phyloP scores from a whole-genome alignment of 2,113 vertebrate genomes.

The Lanius collurio region DNA sequence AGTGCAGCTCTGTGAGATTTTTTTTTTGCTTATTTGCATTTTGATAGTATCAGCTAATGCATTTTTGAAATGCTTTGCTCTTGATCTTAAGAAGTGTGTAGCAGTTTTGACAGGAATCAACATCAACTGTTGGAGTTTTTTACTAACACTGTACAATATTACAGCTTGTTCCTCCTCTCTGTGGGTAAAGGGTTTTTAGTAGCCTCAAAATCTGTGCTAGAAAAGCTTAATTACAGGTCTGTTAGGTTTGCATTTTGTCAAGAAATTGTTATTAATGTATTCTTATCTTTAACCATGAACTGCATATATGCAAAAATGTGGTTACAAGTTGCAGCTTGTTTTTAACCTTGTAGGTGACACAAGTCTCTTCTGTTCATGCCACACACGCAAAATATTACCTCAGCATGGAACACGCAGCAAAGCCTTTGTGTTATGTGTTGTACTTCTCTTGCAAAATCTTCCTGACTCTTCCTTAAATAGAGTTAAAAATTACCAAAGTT shows the following conservation, averaged over 20 bases:
- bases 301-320: background rate
- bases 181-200: background rate
- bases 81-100: constrained; percentile 16
- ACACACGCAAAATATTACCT: background rate
- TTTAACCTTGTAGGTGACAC: constrained; percentile 20
- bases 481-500: background rate
- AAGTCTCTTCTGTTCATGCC: background rate
- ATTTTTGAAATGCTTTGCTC: constrained; percentile 57
- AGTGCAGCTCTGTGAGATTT: constrained; percentile 63
- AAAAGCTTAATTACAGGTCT: background rate
- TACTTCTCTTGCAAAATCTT: background rate
- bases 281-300: background rate
- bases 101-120: constrained; percentile 24
- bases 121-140: constrained; percentile 16
- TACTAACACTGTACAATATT: constrained; percentile 54
- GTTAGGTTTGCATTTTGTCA: background rate
- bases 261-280: background rate
- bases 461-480: background rate
- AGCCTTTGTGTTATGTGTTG: background rate
- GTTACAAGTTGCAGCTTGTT: background rate
- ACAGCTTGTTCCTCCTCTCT: background rate
- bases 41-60: constrained; percentile 29
- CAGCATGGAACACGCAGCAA: background rate
- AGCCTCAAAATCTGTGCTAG: background rate
- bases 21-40: constrained; percentile 58